A percentile compares a stretch with the other conserved stretches of the same genome.
phyloP scores from a whole-genome alignment of 2,113 vertebrate species.

The Pelusios castaneus region DNA sequence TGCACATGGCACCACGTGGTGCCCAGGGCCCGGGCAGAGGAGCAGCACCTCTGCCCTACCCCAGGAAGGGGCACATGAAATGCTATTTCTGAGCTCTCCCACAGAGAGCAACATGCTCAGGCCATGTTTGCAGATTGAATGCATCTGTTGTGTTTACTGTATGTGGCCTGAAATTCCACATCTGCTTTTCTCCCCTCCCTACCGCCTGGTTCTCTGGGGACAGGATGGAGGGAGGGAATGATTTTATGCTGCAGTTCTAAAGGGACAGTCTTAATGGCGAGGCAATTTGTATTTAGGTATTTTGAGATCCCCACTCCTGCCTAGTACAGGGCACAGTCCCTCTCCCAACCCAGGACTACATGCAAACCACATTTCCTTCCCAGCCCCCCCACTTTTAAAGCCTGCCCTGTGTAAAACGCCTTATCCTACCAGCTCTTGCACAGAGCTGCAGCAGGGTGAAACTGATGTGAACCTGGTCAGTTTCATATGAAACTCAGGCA shows the following conservation, averaged over 20 bases:
- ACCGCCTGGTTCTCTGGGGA: background rate
- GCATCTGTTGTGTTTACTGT: rapidly evolving
- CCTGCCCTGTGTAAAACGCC: background rate
- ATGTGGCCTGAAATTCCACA: background rate
- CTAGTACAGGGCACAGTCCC: background rate
- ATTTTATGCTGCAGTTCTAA: background rate
- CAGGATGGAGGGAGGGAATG: background rate
- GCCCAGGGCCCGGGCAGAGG: background rate
- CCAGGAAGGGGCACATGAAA: background rate
- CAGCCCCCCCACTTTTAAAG: background rate
- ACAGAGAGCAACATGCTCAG: background rate
- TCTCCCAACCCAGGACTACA: background rate
- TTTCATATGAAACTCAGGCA: background rate
- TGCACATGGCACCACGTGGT: background rate
- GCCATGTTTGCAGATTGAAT: background rate
- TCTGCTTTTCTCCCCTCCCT: background rate
- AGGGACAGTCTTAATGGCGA: background rate
- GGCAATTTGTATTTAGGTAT: background rate
- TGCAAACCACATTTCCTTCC: background rate
- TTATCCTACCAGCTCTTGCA: too few relatives aligned
- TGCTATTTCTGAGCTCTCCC: background rate
- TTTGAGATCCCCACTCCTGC: background rate
- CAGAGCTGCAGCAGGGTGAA: background rate
- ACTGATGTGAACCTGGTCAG: background rate
- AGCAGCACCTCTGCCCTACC: background rate